A percentile compares a stretch with the other conserved stretches of the same genome.
Conservation (phyloP, 2,113 vertebrate species). For the Lipotes vexillifer region DNA sequence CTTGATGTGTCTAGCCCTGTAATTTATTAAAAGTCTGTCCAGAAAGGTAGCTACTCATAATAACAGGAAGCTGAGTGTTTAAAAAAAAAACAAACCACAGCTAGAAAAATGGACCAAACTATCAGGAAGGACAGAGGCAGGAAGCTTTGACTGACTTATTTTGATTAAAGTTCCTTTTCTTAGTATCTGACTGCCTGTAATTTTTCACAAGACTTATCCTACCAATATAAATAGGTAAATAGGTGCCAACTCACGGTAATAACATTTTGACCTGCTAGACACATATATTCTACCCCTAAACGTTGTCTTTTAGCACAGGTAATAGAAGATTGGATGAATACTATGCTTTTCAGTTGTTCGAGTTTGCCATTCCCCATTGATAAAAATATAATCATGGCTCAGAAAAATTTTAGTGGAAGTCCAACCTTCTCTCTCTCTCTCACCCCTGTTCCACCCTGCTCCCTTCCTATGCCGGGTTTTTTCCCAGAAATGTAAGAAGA, state of each 20-base stretch:
- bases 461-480: not conserved
- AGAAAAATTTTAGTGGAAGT: not conserved
- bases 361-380: not conserved
- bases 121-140: not conserved
- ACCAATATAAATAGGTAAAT: not conserved
- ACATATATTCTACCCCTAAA: not conserved
- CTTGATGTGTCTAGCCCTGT: not conserved
- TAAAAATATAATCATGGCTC: not conserved
- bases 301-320: not conserved
- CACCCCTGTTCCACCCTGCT: not conserved
- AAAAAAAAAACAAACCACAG: not conserved
- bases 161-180: slow-evolving; percentile 11
- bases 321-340: not conserved
- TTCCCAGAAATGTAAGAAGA: slow-evolving; percentile 8
- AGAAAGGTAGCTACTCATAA: slow-evolving; percentile 25
- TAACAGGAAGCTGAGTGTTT: not conserved
- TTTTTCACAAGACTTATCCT: not conserved
- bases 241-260: not conserved
- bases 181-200: not conserved
- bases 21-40: slow-evolving; percentile 7
- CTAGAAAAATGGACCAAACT: not conserved
- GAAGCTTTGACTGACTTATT: not conserved
- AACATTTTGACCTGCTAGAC: not conserved
- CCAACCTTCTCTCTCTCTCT: not conserved
- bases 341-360: not conserved